Base-by-base conservation (phyloP, 1,140 invertebrate genomes). In the Atta colombica region DNA sequence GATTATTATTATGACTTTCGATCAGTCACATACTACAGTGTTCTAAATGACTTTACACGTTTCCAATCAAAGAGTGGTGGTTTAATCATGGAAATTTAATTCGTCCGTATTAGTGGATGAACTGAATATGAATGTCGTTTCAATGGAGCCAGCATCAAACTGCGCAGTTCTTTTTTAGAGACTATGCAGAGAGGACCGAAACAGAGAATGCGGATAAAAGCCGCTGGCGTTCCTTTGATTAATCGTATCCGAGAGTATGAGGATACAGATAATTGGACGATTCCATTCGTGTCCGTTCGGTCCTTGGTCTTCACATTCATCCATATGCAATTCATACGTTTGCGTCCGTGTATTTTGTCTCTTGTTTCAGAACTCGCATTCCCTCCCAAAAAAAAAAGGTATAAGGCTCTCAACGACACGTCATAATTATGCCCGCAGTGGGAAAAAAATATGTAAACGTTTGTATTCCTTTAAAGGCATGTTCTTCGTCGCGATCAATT, bases 241-340 rank as follows among this genome's bases (percentile, higher is more conserved):
- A 93, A 91, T 89, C 85, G 86, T 84, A 87, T 86, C 85, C 89
- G 55, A 65, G 66, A 74, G 75, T 58, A 87, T 75, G 60, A 63
- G 82, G 58, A 71, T 78, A 49, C 77, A 45, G 87, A 90, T 92
- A 91, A 93, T 92, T 92, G 89, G 75, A 92, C 87, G 86, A 84
- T 80, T 85, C 65, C 86, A 84, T 87, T 88, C 81, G 58, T 61
- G 53, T 81, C 45, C 75, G 53, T 60, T 80, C 81, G 71, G 69
- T 77, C 68, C 89, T 86, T 69, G 75, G 66, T 55, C 68, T 85
- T 82, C 82, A 51, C 78, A 53, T 74, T 58, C 21, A 49, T 68
- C 87, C 68, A 66, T 51, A 39, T 49, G 12, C 35, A 58, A 80
- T 90, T 91, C 69, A 86, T 74, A 88, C 63, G 82, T 88, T 71